These are phyloP conservation scores for Artibeus jamaicensis DNA, from an alignment of 2,797 vertebrate genomes.

Conservation along the genomic window DNA sequence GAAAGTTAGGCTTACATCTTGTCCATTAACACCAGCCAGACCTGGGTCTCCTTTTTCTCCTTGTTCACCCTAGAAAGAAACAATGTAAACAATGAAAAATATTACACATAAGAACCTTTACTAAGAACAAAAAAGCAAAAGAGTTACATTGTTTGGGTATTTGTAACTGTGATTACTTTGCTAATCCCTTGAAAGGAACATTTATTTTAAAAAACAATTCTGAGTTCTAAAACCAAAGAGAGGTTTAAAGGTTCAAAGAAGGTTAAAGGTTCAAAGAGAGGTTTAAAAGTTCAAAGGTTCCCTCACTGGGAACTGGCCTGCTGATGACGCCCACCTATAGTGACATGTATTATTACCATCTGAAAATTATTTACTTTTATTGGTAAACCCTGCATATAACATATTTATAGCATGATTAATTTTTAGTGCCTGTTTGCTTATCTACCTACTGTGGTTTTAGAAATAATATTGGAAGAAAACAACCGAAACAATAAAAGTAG, in stretches of 20 bases:
- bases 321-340: not conserved
- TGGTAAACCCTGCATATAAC: not conserved
- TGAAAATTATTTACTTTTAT: not conserved
- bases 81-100: constrained; percentile 45
- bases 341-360: not conserved
- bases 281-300: constrained; percentile 46
- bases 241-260: constrained; percentile 49
- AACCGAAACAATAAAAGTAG: not conserved
- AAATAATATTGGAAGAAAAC: not conserved
- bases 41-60: constrained; percentile 82
- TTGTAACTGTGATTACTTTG: constrained; percentile 37
- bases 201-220: constrained; percentile 21
- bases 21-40: constrained; percentile 80
- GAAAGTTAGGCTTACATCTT: constrained; percentile 78
- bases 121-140: constrained; percentile 22
- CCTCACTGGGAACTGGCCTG: too few species aligned
- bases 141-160: not conserved
- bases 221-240: constrained; percentile 50
- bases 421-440: not conserved
- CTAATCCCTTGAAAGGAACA: constrained; percentile 49
- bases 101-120: constrained; percentile 30
- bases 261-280: too few species aligned
- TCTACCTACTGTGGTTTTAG: not conserved
- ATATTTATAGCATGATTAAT: not conserved
- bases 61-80: constrained; percentile 83